Conservation (phyloP, 2,113 vertebrate species). For the Plotosus lineatus region DNA sequence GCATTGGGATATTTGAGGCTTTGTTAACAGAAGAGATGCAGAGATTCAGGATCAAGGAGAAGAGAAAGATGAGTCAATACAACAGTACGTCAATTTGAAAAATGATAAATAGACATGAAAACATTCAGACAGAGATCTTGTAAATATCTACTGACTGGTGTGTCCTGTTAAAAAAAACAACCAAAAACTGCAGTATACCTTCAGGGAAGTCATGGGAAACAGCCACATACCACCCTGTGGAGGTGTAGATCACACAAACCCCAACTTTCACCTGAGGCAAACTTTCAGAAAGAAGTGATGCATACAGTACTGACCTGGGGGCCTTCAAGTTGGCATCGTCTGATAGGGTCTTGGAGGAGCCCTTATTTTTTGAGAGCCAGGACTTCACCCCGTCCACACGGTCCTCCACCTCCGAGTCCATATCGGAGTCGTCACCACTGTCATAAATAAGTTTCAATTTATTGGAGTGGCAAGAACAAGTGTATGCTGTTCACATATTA, state of each 20-base stretch:
- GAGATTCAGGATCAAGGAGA: conserved; percentile 23
- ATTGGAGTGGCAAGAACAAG: background rate
- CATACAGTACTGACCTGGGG: conserved; percentile 83
- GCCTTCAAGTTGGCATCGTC: conserved; percentile 90
- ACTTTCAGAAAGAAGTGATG: background rate
- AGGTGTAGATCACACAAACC: background rate
- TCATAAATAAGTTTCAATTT: background rate
- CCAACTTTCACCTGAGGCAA: background rate
- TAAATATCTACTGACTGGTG: background rate
- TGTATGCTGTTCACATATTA: background rate
- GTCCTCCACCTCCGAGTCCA: conserved; percentile 93
- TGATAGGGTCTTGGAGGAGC: conserved; percentile 78
- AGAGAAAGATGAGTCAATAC: conserved; percentile 29
- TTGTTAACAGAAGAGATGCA: conserved; percentile 3
- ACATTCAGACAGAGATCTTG: background rate
- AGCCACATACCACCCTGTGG: background rate
- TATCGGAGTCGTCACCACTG: conserved; percentile 89
- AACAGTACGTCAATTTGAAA: conserved; percentile 20
- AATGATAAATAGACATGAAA: background rate
- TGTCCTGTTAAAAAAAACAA: background rate
- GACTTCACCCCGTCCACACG: conserved; percentile 95
- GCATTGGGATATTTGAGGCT: conserved; percentile 69
- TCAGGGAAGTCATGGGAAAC: conserved; percentile 7
- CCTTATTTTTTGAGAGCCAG: conserved; percentile 84
- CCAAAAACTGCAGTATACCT: background rate